Evolutionary conservation across 1,140 invertebrate genomes (phyloP), one percentile per base, ranked within the genome.

Genomic region (Eubasilissa regina): DNA sequence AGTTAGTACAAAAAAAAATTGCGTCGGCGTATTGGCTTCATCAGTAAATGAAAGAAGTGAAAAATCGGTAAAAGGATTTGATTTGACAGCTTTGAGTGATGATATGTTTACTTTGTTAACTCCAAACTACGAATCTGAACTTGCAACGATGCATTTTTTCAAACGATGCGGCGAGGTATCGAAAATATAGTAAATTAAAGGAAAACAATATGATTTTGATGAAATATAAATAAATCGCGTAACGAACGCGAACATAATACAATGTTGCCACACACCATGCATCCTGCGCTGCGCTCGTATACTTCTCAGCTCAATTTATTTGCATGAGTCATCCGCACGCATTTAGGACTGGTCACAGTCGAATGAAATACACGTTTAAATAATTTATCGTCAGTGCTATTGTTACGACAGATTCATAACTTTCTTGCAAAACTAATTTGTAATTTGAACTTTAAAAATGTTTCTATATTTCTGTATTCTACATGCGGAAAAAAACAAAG

Each of bases 141-240:
- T 11, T 3, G 55, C 55, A 58, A 58, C 17, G 21, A 58, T 58
- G 55, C 17, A 11, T 58, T 56, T 15, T 58, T 21, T 15, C 21
- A 15, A 58, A 21, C 17, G 55, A 58, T 58, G 55, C 55, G 55
- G 17, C 11, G 15, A 58, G 55, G 55, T 15, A 21, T 15, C 55
- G 17, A 58, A 58, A 58, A 58, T 58, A 21, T 10, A 58, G n/a
- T 58, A 58, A 58, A 58, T 58, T 58, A 21, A 58, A 58, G 55
- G 10, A 58, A 58, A 58, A 58, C 55, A 58, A 19, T 21, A 21
- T 35, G 1, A 35, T 35, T 35, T 35, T 35, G 25, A 58, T 58
- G 17, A 58, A 58, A 15, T 21, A 7, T 19, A 58, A 58, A 58
- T 15, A 58, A 58, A 12, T 6, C 13, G 53, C n/a, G 11, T 17